phyloP scores from a whole-genome alignment of 2,113 vertebrate species.

The Passer domesticus region DNA sequence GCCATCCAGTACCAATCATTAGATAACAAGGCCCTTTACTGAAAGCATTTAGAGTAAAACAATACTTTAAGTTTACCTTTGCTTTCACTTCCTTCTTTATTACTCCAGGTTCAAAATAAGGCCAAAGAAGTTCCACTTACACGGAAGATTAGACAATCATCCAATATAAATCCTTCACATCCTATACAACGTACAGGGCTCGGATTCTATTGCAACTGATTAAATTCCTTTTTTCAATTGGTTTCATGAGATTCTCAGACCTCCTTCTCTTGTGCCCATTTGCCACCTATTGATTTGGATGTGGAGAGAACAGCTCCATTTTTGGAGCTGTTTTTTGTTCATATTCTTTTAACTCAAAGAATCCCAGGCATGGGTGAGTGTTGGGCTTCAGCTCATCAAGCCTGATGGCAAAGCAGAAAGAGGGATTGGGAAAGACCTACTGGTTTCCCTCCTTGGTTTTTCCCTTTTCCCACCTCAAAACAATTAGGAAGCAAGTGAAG shows the following conservation, averaged over 20 bases:
- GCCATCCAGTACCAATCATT: conserved; percentile 81
- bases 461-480: not conserved
- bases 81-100: conserved; percentile 78
- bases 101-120: conserved; percentile 75
- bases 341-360: not conserved
- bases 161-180: conserved; percentile 57
- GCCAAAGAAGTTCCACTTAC: conserved; percentile 73
- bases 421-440: not conserved
- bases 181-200: not conserved
- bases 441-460: not conserved
- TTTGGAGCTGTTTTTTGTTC: not conserved
- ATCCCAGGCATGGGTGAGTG: not conserved
- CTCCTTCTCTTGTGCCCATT: not conserved
- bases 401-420: not conserved
- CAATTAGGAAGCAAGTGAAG: not conserved
- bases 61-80: conserved; percentile 81
- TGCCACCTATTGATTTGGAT: not conserved
- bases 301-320: not conserved
- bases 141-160: conserved; percentile 47
- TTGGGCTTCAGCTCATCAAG: not conserved
- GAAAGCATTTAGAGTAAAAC: conserved; percentile 81
- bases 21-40: conserved; percentile 81
- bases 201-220: conserved; percentile 13
- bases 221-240: not conserved
- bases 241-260: conserved; percentile 5